Base-by-base conservation (phyloP, 2,888 invertebrate genomes). In the Prosopocoilus inquinatus region DNA sequence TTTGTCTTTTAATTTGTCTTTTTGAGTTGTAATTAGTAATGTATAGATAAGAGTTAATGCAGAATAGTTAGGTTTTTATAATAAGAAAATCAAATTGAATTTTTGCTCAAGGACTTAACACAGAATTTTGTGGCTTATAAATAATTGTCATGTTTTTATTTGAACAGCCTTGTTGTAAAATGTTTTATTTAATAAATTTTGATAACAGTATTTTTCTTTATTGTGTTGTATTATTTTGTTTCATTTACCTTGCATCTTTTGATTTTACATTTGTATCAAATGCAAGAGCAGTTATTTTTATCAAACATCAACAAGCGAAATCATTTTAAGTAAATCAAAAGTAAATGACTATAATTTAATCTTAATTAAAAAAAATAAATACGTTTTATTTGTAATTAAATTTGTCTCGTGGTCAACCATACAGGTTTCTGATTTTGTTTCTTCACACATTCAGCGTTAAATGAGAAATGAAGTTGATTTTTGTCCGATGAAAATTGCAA, bases 111-210 rank as follows among this genome's bases (percentile, higher is more conserved):
- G 33, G 47, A 53, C 45, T 52, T 35, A 28, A 28, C 20, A 28
- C 20, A 28, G 20, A 28, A 28, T 46, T 35, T 35, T 52, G 44
- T 51, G 51, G 36, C 38, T 47, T 45, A 52, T 38, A 35, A 38
- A 35, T 36, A 11, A 34, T 35, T 33, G 47, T 43, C 33, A 50
- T 41, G 32, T 56, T 56, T n/a, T 56, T 52, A 56, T 56, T 56
- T 56, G 48, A 52, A 56, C 48, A 52, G 48, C 52, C 52, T 36
- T 52, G 56, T 56, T 56, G 56, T 56, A 56, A 44, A 47, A 56
- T 56, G 50, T 56, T 56, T 56, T 56, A 56, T 56, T 56, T 56
- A 56, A 56, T 56, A 56, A 56, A 56, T 56, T 53, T 56, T 41
- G 52, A 52, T 56, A 56, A 56, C 56, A 44, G 48, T 52, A 52